Conservation (phyloP, 2,888 invertebrate genomes). For the Drosophila recens region DNA sequence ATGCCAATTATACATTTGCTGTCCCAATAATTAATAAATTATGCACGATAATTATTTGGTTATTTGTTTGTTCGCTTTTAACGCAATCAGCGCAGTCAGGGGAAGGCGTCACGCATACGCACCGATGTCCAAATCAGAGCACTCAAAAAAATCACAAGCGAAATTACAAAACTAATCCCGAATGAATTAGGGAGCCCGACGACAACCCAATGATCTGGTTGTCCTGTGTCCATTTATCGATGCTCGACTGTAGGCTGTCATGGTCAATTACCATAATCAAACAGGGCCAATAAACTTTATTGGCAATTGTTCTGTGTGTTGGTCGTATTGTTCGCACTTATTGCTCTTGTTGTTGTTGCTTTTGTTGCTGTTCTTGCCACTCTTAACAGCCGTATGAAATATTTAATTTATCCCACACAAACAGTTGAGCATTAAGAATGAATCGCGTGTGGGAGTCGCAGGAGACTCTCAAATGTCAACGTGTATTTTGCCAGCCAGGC, state of each 20-base stretch:
- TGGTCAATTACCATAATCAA: constrained; percentile 63
- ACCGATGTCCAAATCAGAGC: constrained; percentile 12
- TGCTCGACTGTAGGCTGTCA: constrained; percentile 21
- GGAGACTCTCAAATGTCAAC: constrained; percentile 40
- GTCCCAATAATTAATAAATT: constrained; percentile 5
- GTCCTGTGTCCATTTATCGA: constrained; percentile 14
- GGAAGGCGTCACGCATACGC: constrained; percentile 23
- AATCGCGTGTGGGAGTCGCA: constrained; percentile 47
- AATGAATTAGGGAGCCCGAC: constrained; percentile 21
- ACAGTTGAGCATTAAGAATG: constrained; percentile 52
- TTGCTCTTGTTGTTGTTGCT: constrained; percentile 24
- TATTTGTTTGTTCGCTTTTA: background rate
- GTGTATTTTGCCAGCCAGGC: constrained; percentile 20
- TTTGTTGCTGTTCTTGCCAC: constrained; percentile 26
- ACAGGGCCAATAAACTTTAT: constrained; percentile 60
- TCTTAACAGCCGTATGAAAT: constrained; percentile 55
- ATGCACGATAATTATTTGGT: background rate
- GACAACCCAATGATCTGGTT: background rate
- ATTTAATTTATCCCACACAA: constrained; percentile 64
- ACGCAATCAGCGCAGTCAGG: background rate
- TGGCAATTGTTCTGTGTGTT: constrained; percentile 50
- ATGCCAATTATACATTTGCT: background rate
- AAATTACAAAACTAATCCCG: constrained; percentile 27
- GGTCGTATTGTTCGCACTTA: constrained; percentile 27
- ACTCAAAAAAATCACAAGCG: constrained; percentile 15